Conservation (phyloP, 2,113 vertebrate genomes). For the Datnioides undecimradiatus region DNA sequence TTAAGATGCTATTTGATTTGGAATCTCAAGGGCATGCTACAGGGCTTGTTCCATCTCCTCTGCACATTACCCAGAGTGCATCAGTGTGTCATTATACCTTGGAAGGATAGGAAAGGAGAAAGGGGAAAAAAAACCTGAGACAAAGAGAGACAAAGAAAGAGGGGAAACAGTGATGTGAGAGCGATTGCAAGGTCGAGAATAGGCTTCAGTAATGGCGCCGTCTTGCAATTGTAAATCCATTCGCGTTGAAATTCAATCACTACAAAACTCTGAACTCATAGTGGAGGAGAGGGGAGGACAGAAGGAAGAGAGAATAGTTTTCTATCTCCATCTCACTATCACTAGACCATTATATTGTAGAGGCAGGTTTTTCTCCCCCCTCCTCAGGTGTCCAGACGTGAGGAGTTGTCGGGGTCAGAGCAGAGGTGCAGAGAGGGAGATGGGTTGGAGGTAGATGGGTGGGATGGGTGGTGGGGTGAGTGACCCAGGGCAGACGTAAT, state of each 20-base stretch:
- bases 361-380: background rate
- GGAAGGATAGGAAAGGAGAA: conserved; percentile 19
- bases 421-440: background rate
- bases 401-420: background rate
- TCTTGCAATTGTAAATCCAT: conserved; percentile 67
- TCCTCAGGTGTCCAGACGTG: conserved; percentile 14
- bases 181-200: conserved; percentile 30
- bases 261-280: conserved; percentile 33
- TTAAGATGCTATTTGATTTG: conserved; percentile 75
- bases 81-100: conserved; percentile 63
- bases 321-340: conserved; percentile 33
- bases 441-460: background rate
- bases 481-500: conserved; percentile 40
- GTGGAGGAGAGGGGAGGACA: background rate
- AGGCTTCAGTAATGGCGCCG: conserved; percentile 27
- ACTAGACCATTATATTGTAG: conserved; percentile 30
- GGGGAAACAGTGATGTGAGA: conserved; percentile 6
- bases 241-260: conserved; percentile 66
- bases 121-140: conserved; percentile 8
- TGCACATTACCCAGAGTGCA: conserved; percentile 75
- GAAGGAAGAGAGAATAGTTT: conserved; percentile 4
- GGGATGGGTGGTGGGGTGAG: background rate
- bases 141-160: conserved; percentile 22
- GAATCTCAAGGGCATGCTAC: conserved; percentile 68
- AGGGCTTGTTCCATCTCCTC: conserved; percentile 58